Evolutionary conservation across 1,140 invertebrate species (phyloP), one percentile per base, ranked within the genome.

Genomic region (Sycophaga agraensis): DNA sequence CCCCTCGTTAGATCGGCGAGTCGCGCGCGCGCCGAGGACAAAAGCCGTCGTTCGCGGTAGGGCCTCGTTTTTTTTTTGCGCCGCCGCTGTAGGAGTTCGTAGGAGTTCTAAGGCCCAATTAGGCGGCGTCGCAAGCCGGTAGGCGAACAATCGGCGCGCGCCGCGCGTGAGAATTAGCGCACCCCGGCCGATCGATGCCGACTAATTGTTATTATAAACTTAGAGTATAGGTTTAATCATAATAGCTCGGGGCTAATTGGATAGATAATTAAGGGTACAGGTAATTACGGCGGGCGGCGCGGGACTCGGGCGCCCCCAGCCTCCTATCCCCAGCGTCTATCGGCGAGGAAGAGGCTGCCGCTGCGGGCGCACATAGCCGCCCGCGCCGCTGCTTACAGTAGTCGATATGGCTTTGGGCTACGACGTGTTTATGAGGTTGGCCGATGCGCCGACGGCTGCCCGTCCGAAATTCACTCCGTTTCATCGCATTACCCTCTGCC

Each of bases 191-290:
- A 70, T 79, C 76, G 76, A 80, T 81, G 69, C 61, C 72, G 71
- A 74, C 75, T 79, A 81, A 81, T 81, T 80, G 77, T 81, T 81
- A 79, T 81, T 80, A 81, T 80, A 80, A 81, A 80, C 77, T 81
- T 80, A 76, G 69, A 78, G 73, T 75, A 76, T 77, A 77, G 74
- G 73, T 79, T 79, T 81, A 81, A 81, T 81, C 77, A 75, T 79
- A 81, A 81, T 79, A 80, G 73, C 79, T 80, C 63, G 58, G 65
- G 78, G 79, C 77, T 81, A 81, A 80, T 80, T 80, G 77, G 76
- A 80, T 80, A 78, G 77, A 81, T 80, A 78, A 81, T 80, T 81
- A 79, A 79, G 77, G 79, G 78, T 80, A 74, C 79, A 76, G 76
- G 78, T 79, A 81, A 80, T 80, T 80, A 80, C 73, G 66, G 62